These are phyloP conservation scores for Xenentodon cancila DNA, from an alignment of 2,797 vertebrate genomes.

Conservation along the genomic window DNA sequence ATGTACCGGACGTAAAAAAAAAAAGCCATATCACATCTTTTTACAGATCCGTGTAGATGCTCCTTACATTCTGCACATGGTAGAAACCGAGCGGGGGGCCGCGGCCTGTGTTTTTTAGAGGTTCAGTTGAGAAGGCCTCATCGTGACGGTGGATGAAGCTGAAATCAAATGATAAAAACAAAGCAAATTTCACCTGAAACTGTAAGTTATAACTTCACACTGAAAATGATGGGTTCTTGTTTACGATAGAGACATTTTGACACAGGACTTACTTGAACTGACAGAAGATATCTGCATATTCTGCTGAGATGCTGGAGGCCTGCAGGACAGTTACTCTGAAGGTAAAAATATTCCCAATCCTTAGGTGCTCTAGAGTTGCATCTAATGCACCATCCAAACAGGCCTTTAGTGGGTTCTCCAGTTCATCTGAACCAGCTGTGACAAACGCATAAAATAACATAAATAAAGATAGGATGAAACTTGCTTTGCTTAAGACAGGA, in stretches of 20 bases:
- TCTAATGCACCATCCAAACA: slow-evolving; percentile 81
- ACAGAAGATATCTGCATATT: slow-evolving; percentile 98
- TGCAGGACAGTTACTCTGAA: slow-evolving; percentile 97
- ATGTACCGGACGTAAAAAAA: background rate
- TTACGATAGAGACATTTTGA: background rate
- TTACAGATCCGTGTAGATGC: background rate
- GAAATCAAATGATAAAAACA: slow-evolving; percentile 29
- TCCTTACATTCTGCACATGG: slow-evolving; percentile 94
- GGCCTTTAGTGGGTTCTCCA: slow-evolving; percentile 86
- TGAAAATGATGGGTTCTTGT: background rate
- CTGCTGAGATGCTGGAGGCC: slow-evolving; percentile 95
- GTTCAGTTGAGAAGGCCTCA: slow-evolving; percentile 97
- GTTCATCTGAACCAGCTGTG: slow-evolving; percentile 83
- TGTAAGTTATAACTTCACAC: background rate
- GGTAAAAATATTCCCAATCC: slow-evolving; percentile 91
- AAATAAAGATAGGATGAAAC: background rate
- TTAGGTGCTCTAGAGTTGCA: slow-evolving; percentile 86
- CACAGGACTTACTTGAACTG: slow-evolving; percentile 91
- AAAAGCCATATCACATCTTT: background rate
- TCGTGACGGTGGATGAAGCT: slow-evolving; percentile 98
- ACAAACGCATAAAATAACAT: background rate
- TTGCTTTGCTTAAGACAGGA: background rate
- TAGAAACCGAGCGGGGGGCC: slow-evolving; percentile 97
- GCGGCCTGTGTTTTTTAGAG: slow-evolving; percentile 94
- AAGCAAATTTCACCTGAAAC: slow-evolving; percentile 1